Evolutionary conservation across 2,888 invertebrate genomes (phyloP), one percentile per base, ranked within the genome.

Genomic region (Laothoe populi): DNA sequence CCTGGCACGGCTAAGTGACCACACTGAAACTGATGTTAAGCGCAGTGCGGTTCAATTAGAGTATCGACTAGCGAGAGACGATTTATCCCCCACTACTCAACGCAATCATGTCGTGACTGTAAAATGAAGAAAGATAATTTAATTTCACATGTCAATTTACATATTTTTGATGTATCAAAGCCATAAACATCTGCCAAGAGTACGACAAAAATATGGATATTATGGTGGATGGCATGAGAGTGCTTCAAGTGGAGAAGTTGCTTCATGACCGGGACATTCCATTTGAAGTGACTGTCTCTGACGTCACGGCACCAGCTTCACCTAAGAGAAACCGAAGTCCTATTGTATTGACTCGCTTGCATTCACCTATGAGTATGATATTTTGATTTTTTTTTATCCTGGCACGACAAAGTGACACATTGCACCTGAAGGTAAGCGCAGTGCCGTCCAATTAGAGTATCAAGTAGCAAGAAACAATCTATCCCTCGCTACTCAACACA

Each of bases 121-220:
- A 11, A 49, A 23, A 13, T 10, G 0, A 49, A 13, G 2, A n/a
- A 24, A 23, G 19, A 19, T 2, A 16, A 8, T 4, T 2, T 48
- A 23, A 38, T 4, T 24, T 13, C n/a, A 53, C 53, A 26, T 19
- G 24, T 35, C 19, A 23, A 5, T 38, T 49, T 24, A 13, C 23
- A 40, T 26, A 4, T 26, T 4, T 26, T 26, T 26, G 7, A 4
- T 38, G 13, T 38, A 45, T 81, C 77, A 0, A 70, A 92, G 92
- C 92, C 44, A 87, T 92, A 76, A 86, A 70, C 63, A 90, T 92
- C 53, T 82, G 76, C 77, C 84, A 79, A 69, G 88, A 88, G 63
- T 66, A 70, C 59, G 67, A 69, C 13, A 74, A 63, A 42, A 70
- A 67, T 0, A 77, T 90, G 74, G 81, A 88, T 46, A 75, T 92